phyloP scores from a whole-genome alignment of 2,888 invertebrate genomes.

The Amphipyra berbera region DNA sequence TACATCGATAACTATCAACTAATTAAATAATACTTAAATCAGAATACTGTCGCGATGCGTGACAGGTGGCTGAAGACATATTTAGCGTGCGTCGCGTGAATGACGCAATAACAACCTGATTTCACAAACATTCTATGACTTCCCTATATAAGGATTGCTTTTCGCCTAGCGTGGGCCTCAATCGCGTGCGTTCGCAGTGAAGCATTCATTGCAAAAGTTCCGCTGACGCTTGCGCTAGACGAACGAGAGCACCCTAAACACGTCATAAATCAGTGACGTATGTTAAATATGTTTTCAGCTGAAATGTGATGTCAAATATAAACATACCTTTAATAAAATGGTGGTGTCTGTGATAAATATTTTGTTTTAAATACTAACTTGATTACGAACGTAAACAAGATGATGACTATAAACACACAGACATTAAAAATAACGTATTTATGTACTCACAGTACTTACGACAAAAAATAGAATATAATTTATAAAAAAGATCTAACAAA shows the following conservation, averaged over 20 bases:
- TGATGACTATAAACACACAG: constrained; percentile 50
- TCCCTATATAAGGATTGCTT: neutral
- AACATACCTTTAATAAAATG: constrained; percentile 24
- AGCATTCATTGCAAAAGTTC: neutral
- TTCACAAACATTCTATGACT: neutral
- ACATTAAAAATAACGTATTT: constrained; percentile 34
- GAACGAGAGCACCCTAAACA: neutral
- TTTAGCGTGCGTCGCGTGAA: constrained; percentile 23
- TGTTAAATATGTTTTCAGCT: constrained; percentile 19
- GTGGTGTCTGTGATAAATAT: constrained; percentile 32
- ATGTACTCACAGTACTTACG: constrained; percentile 59
- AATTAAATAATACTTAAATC: constrained; percentile 70
- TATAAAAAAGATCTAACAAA: constrained; percentile 56
- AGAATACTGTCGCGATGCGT: constrained; percentile 62
- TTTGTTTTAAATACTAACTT: constrained; percentile 36
- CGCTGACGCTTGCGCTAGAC: neutral
- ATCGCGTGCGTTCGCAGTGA: too few relatives aligned
- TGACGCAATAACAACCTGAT: constrained; percentile 8
- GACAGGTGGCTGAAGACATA: constrained; percentile 23
- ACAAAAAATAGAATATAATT: constrained; percentile 46
- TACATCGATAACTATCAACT: constrained; percentile 63
- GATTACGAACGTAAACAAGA: constrained; percentile 38
- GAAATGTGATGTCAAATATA: constrained; percentile 36
- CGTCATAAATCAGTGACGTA: constrained; percentile 9
- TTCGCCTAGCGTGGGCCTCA: neutral